Base-by-base conservation (phyloP, 2,113 vertebrate species). In the Baryphthengus martii region DNA sequence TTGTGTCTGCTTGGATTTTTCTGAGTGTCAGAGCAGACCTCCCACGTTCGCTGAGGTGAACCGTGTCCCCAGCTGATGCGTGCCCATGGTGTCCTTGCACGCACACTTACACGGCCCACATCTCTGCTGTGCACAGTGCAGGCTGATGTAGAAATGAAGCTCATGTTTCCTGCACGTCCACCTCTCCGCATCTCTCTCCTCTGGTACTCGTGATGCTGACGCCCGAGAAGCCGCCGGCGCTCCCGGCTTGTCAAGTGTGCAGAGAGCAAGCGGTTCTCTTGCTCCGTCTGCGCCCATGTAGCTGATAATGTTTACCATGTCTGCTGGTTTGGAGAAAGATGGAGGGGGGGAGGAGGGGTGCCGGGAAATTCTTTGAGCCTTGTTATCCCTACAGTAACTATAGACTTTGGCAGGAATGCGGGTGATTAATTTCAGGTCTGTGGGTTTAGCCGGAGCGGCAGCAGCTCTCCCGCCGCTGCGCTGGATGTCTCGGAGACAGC, bases 401-500 rank as follows among this genome's bases (percentile, higher is more conserved):
- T 42, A 88, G 96, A 78, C 96, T 84, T 58, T 29, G 97, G 84
- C 87, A 76, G 91, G 96, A 96, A 97, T 97, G 96, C 79, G 74
- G 85, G 94, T 91, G 96, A 96, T 97, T 93, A 85, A 96, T 97
- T 50, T 80, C 45, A 44, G 94, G 86, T 91, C 85, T 95, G 91
- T n/a, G 96, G 88, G 96, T 93, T 97, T 42, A 89, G 91, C 78
- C 71, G 88, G 31, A 88, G 97, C 66, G 81, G 92, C 73, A 74
- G 87, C 93, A 45, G 95, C 59, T 9, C 73, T 14, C 33, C 63
- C 11, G 42, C 18, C n/a, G 66, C 39, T 55, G 96, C 93, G 37
- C 95, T 95, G 91, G 62, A 20, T 93, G 93, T 74, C 97, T 94
- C 63, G 97, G 97, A 98, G 92, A 96, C 97, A 74, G 78, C 94